These are phyloP conservation scores for Henricia sp. DNA, from an alignment of 53 echinoderm and acorn worm species.

Conservation along the genomic window DNA sequence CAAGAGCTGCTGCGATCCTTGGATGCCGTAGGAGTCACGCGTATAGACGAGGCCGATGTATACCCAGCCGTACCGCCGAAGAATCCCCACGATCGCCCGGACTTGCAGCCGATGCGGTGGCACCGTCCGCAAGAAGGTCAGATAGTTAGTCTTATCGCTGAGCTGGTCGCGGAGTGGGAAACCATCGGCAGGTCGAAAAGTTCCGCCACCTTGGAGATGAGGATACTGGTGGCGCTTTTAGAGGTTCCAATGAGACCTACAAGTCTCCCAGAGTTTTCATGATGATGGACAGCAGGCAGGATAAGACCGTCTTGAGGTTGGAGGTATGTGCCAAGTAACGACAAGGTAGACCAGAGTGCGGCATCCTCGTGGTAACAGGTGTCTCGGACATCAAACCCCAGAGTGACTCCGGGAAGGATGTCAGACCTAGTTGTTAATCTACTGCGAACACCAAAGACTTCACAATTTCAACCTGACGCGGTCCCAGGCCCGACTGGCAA, in stretches of 20 bases:
- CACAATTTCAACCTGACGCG: not conserved
- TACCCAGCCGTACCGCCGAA: conserved; percentile 11
- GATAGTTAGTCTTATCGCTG: not conserved
- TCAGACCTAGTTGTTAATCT: conserved; percentile 9
- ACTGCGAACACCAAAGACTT: not conserved
- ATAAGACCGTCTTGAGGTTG: not conserved
- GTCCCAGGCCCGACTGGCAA: not conserved
- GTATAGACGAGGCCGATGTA: conserved; percentile 31
- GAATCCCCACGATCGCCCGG: conserved; percentile 2
- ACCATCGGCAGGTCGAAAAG: conserved; percentile 19
- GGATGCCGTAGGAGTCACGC: conserved; percentile 14
- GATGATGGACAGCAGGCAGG: not conserved
- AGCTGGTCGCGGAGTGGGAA: conserved; percentile 19
- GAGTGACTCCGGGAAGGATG: not conserved
- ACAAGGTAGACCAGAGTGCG: too few species aligned
- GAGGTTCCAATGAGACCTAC: not conserved
- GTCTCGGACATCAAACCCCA: not conserved
- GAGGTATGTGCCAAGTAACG: too few species aligned
- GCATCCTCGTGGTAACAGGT: too few species aligned
- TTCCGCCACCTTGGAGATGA: not conserved
- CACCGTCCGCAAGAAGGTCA: conserved; percentile 33
- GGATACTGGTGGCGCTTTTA: not conserved
- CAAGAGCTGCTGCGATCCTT: conserved; percentile 8
- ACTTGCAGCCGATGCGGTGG: conserved; percentile 39
- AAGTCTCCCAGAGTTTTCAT: not conserved